Conservation (phyloP, 2,113 vertebrate species). For the Myocastor coypus region DNA sequence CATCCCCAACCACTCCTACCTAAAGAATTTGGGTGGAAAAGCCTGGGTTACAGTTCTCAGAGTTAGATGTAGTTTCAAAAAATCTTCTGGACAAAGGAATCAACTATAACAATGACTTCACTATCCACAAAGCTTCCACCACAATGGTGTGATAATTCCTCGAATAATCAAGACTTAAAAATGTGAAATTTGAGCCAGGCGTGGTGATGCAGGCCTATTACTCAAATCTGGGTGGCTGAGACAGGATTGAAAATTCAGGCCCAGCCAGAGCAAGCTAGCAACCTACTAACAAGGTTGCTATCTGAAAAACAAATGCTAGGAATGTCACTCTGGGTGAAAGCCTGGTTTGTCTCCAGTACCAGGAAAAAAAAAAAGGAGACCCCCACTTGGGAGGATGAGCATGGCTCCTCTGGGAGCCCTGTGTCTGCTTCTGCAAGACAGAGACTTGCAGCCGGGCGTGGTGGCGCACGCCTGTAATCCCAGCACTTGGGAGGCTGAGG, state of each 20-base stretch:
- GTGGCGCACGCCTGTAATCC: too few species aligned
- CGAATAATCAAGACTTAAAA: neutral
- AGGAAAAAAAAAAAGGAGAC: neutral
- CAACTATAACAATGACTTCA: neutral
- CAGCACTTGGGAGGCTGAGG: too few species aligned
- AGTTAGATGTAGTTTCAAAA: neutral
- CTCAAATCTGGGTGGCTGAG: neutral
- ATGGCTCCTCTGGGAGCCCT: neutral
- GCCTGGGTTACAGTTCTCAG: neutral
- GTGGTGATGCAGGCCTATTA: neutral
- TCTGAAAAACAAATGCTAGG: neutral
- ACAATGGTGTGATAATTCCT: neutral
- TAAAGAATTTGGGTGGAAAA: neutral
- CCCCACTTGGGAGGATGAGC: fast-evolving
- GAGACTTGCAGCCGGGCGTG: neutral
- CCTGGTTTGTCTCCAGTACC: neutral
- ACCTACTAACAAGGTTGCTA: neutral
- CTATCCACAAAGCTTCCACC: neutral
- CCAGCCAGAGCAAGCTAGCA: neutral
- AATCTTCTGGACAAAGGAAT: neutral
- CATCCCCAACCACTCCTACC: neutral
- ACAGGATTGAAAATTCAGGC: neutral
- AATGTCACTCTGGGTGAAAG: neutral
- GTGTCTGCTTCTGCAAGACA: neutral
- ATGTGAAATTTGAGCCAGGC: neutral